A percentile compares a stretch with the other conserved stretches of the same genome.
phyloP scores from a whole-genome alignment of 2,797 vertebrate genomes.

The Danio kyathit region DNA sequence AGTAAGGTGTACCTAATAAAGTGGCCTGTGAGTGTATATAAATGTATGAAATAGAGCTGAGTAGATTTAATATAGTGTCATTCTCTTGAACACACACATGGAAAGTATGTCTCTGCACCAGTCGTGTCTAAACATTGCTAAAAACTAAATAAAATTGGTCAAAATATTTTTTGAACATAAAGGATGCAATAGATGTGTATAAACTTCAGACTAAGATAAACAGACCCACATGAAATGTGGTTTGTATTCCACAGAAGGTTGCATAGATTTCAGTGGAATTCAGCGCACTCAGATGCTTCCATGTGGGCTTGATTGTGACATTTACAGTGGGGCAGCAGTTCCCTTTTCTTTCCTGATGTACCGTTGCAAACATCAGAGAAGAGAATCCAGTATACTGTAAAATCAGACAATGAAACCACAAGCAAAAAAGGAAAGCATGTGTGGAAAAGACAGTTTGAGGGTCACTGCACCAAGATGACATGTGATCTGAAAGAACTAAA shows the following conservation, averaged over 20 bases:
- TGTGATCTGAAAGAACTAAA: background rate
- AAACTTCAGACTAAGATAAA: background rate
- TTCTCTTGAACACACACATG: background rate
- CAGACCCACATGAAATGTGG: background rate
- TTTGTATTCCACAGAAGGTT: background rate
- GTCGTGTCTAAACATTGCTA: background rate
- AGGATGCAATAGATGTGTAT: background rate
- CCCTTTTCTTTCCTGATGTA: background rate
- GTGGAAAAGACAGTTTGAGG: background rate
- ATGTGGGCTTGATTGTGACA: conserved; percentile 17
- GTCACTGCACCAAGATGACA: background rate
- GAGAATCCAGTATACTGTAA: background rate
- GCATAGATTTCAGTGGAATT: background rate
- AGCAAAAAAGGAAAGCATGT: background rate
- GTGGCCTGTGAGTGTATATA: too few relatives aligned
- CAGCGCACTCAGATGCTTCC: background rate
- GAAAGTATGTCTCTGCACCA: background rate
- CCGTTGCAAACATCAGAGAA: background rate
- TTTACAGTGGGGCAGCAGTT: conserved; percentile 3
- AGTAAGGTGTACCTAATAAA: too few relatives aligned
- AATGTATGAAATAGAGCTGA: background rate
- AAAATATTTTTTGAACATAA: background rate
- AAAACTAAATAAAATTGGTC: background rate
- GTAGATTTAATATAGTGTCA: background rate
- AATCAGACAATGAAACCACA: background rate